Conservation (phyloP, 2,888 invertebrate species). For the Drosophila maculinotata region DNA sequence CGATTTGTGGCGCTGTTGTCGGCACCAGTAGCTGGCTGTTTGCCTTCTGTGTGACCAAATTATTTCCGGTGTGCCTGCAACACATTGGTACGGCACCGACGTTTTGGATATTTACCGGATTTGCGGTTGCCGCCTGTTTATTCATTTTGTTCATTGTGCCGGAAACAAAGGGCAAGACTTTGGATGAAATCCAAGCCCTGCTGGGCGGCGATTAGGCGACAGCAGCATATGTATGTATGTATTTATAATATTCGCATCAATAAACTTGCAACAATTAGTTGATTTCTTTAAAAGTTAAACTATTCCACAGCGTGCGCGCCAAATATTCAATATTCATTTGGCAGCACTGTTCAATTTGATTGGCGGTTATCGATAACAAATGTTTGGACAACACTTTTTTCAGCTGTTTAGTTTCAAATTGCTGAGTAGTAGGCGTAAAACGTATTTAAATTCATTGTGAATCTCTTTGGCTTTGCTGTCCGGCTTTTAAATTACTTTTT, state of each 20-base stretch:
- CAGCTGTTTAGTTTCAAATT: too few species aligned
- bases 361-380: too few species aligned
- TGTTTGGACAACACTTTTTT: too few species aligned
- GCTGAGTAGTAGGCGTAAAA: too few species aligned
- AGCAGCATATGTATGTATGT: background rate
- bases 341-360: too few species aligned
- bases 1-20: slow-evolving; percentile 90
- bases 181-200: slow-evolving; percentile 70
- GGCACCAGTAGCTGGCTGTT: slow-evolving; percentile 93
- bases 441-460: too few species aligned
- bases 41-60: slow-evolving; percentile 91
- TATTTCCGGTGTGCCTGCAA: slow-evolving; percentile 87
- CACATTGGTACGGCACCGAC: slow-evolving; percentile 87
- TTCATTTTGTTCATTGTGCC: slow-evolving; percentile 88
- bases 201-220: slow-evolving; percentile 10
- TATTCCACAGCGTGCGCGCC: too few species aligned
- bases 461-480: too few species aligned
- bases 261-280: too few species aligned
- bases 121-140: slow-evolving; percentile 87
- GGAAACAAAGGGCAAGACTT: slow-evolving; percentile 85
- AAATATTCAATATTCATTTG: too few species aligned
- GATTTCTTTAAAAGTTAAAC: too few species aligned
- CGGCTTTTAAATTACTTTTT: too few species aligned
- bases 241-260: background rate
- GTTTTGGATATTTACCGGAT: slow-evolving; percentile 89